phyloP scores from a whole-genome alignment of 2,113 vertebrate genomes.

The Melanotaenia duboulayi region DNA sequence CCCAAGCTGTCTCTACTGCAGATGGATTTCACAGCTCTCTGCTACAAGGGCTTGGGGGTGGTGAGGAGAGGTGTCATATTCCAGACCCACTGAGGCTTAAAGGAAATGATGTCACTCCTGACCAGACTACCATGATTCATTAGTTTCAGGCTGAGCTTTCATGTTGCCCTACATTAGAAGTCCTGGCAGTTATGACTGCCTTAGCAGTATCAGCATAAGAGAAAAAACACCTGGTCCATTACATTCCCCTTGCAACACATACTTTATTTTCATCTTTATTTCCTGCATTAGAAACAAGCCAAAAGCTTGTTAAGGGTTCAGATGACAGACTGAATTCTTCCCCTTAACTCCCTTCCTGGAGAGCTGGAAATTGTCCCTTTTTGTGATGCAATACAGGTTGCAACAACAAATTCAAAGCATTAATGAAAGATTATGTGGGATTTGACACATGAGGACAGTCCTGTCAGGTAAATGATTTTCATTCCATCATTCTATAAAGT shows the following conservation, averaged over 20 bases:
- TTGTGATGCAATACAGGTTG: constrained; percentile 4
- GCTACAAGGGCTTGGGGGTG: constrained; percentile 5
- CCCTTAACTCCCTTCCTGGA: constrained; percentile 37
- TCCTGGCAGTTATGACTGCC: constrained; percentile 16
- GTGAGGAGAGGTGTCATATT: constrained; percentile 44
- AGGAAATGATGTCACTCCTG: constrained; percentile 72
- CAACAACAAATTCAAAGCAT: background rate
- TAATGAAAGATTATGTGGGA: too few species aligned
- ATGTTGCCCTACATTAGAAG: constrained; percentile 45
- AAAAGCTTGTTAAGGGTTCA: background rate
- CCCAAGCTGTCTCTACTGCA: background rate
- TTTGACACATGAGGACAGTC: too few species aligned
- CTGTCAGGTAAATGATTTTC: constrained; percentile 17
- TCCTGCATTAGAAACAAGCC: constrained; percentile 23
- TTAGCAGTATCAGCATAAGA: constrained; percentile 39
- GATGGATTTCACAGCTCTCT: constrained; percentile 58
- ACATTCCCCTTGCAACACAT: constrained; percentile 28
- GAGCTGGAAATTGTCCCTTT: constrained; percentile 19
- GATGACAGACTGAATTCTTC: background rate
- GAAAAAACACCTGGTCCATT: constrained; percentile 42
- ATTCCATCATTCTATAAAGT: constrained; percentile 6
- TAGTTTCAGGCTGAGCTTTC: constrained; percentile 46
- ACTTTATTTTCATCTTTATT: constrained; percentile 26
- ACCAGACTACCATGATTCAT: constrained; percentile 72
- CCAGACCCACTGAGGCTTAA: constrained; percentile 51